Base-by-base conservation (phyloP, 2,113 vertebrate genomes). In the Passerina amoena region DNA sequence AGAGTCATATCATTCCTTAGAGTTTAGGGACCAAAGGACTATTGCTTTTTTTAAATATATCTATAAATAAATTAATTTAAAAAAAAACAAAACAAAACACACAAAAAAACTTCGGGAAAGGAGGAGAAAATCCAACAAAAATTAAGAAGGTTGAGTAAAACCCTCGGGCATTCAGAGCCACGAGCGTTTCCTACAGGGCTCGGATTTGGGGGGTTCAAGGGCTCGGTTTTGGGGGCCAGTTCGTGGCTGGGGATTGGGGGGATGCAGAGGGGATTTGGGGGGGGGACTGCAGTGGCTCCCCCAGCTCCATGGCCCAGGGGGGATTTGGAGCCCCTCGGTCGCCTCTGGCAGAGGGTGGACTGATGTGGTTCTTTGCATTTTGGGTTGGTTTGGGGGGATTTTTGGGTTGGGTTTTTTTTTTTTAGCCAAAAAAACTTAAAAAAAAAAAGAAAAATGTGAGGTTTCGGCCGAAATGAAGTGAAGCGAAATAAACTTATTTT, bases 21-120 rank as follows among this genome's bases (percentile, higher is more conserved):
- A 96, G 97, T 98, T 98, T 98, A 98, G 98, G 98, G 98, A 98
- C 98, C 98, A 98, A 98, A 98, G 98, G 98, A 98, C 98, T 98
- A 98, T 96, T 97, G 97, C 96, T 98, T 98, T 98, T 98, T 98
- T 97, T 92, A 98, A 96, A 97, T 96, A 97, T 97, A 98, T 98
- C 96, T 96, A 90, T 98, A 97, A 98, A 98, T 96, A 97, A 97
- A 97, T 97, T 97, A 97, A 98, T 97, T 97, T 95, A 97, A 98
- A 83, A 95, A 79, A 76, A 97, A 90, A 64, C 85, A 82, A 83
- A 38, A 79, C 42, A 82, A 82, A 75, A 89, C 63, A 89, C 59
- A 88, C 69, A 89, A 89, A 89, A 82, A 89, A 75, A n/a, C 37
- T 6, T 82, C 3, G 70, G 77, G 68, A 86, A 70, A 71, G 42